Evolutionary conservation across 2,797 vertebrate genomes (phyloP).

Genomic region (Eulemur coronatus): DNA sequence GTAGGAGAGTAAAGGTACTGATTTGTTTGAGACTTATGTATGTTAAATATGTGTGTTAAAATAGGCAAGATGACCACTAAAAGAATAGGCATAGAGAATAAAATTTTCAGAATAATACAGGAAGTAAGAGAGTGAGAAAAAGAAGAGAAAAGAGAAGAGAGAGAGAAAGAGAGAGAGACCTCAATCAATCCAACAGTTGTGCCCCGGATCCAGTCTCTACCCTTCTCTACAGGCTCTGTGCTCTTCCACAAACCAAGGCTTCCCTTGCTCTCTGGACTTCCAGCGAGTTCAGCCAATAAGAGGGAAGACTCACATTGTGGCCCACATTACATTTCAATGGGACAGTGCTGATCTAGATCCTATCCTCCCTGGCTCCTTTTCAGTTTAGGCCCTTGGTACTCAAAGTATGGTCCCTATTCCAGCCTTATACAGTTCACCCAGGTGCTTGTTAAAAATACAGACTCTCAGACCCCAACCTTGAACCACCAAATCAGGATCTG

Average conservation of each 20-base stretch:
- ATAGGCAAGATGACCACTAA: background rate
- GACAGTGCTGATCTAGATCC: background rate
- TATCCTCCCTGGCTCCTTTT: background rate
- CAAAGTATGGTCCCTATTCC: background rate
- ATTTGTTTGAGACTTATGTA: background rate
- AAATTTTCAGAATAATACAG: background rate
- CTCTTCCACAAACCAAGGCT: background rate
- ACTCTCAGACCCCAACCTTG: background rate
- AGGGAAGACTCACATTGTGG: background rate
- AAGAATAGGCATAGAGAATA: background rate
- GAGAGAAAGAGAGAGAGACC: background rate
- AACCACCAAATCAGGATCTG: background rate
- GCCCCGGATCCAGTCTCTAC: background rate
- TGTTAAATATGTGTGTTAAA: background rate
- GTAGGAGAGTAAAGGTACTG: background rate
- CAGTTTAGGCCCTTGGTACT: background rate
- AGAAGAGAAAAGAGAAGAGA: background rate
- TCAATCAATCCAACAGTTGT: background rate
- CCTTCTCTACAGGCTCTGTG: background rate
- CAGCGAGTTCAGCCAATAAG: background rate
- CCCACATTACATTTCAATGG: background rate
- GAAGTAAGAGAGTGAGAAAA: background rate
- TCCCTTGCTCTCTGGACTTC: background rate
- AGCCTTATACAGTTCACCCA: background rate
- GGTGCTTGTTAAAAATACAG: background rate